Evolutionary conservation across 2,113 vertebrate species (phyloP).

Genomic region (Syngnathus typhle): DNA sequence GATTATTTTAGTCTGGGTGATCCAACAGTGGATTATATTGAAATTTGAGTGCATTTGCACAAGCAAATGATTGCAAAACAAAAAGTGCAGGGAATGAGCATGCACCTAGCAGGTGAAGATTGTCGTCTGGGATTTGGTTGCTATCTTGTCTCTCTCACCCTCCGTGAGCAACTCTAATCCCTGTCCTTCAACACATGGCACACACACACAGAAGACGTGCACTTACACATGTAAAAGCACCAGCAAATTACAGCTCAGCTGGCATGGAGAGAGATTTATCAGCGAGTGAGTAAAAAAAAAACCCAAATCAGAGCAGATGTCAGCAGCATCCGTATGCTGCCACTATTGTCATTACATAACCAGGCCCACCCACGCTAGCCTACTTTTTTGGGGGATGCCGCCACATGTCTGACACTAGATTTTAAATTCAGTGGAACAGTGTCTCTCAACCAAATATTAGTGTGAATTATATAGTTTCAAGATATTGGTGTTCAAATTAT

Average conservation of each 20-base stretch:
- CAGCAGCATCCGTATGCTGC: constrained; percentile 38
- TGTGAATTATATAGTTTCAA: neutral
- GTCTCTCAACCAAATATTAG: neutral
- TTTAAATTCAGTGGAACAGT: neutral
- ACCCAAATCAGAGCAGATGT: constrained; percentile 65
- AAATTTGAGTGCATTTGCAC: constrained; percentile 20
- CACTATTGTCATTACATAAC: constrained; percentile 37
- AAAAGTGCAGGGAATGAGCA: neutral
- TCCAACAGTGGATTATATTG: constrained; percentile 62
- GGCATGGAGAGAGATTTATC: constrained; percentile 23
- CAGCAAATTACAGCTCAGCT: constrained; percentile 44
- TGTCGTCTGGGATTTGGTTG: constrained; percentile 40
- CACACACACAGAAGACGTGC: constrained; percentile 10
- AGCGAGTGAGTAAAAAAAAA: constrained; percentile 40
- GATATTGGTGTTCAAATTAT: too few relatives aligned
- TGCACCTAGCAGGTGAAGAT: constrained; percentile 14
- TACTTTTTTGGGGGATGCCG: neutral
- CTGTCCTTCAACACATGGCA: constrained; percentile 50
- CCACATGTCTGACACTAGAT: constrained; percentile 14
- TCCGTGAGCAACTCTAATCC: constrained; percentile 54
- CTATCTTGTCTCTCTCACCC: constrained; percentile 39
- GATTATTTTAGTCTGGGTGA: constrained; percentile 59
- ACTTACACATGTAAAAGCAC: constrained; percentile 29
- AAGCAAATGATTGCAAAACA: neutral
- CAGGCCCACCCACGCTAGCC: neutral